These are phyloP conservation scores for Macropis europaea DNA, from an alignment of 2,888 invertebrate genomes.

Conservation along the genomic window DNA sequence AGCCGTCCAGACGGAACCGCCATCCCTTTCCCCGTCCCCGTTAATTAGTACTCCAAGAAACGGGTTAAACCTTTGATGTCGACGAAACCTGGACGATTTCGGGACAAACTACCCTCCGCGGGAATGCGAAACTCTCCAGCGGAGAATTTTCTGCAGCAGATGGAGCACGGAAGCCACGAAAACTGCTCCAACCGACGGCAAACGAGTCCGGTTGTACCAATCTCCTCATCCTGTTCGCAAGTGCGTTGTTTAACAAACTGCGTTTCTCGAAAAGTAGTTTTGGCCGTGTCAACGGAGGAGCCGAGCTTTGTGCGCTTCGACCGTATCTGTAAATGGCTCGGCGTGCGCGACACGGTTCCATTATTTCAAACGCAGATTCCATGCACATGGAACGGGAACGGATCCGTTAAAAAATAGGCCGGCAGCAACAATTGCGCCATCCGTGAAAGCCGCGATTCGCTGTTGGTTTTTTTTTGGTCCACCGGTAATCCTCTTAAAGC, in stretches of 20 bases:
- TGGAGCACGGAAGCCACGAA: too few species aligned
- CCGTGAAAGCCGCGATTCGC: conserved; percentile 14
- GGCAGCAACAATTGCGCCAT: conserved; percentile 19
- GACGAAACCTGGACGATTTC: not conserved
- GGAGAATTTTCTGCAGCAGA: too few species aligned
- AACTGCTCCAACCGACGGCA: too few species aligned
- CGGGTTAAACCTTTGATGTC: conserved; percentile 19
- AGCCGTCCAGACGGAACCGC: not conserved
- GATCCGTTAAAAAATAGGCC: conserved; percentile 39
- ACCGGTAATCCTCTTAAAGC: conserved; percentile 55
- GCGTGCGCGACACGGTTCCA: too few species aligned
- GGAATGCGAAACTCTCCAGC: conserved; percentile 7
- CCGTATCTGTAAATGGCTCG: too few species aligned
- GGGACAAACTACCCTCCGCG: not conserved
- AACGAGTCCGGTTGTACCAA: too few species aligned
- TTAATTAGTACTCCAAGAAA: conserved; percentile 21
- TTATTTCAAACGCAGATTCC: conserved; percentile 40
- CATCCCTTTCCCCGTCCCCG: not conserved
- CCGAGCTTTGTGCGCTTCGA: too few species aligned
- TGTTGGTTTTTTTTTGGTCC: conserved; percentile 25
- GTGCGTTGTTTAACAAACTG: too few species aligned
- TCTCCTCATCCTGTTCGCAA: too few species aligned
- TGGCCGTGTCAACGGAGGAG: too few species aligned
- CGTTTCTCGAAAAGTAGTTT: too few species aligned
- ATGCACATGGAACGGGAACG: conserved; percentile 16